phyloP scores from a whole-genome alignment of 2,113 vertebrate genomes.

The Phrynosoma blainvillii region DNA sequence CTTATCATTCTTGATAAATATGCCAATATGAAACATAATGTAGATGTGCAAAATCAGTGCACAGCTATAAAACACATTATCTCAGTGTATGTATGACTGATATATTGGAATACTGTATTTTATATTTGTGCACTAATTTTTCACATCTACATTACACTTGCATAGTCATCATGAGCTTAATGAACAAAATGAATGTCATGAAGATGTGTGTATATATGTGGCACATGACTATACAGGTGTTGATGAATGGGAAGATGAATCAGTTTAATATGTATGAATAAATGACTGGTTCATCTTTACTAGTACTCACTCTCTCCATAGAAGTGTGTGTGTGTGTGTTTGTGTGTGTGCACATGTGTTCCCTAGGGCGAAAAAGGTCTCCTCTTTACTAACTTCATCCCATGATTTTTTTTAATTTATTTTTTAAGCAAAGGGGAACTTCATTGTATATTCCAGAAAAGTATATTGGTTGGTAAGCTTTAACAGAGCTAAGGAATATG shows the following conservation, averaged over 20 bases:
- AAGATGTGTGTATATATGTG: neutral
- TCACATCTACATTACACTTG: neutral
- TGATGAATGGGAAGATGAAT: neutral
- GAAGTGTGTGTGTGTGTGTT: neutral
- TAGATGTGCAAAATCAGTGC: neutral
- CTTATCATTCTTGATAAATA: too few relatives aligned
- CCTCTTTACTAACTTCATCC: conserved; percentile 57
- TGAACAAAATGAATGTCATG: neutral
- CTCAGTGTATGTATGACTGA: neutral
- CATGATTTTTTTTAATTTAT: conserved; percentile 53
- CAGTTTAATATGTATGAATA: neutral
- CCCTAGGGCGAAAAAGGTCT: neutral
- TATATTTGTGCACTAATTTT: neutral
- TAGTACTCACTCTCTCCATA: neutral
- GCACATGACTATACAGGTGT: neutral
- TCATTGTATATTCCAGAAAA: conserved; percentile 81
- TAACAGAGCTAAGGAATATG: conserved; percentile 79
- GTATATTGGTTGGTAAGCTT: conserved; percentile 75
- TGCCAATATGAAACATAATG: neutral
- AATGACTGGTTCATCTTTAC: neutral
- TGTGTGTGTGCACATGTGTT: neutral
- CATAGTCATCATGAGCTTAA: neutral
- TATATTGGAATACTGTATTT: neutral
- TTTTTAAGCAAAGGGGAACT: conserved; percentile 65
- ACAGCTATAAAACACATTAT: neutral